Percentiles rank a stretch among this genome's conserved stretches.
Evolutionary conservation across 2,888 invertebrate genomes (phyloP).

Genomic region (Agapetus fuscipes): DNA sequence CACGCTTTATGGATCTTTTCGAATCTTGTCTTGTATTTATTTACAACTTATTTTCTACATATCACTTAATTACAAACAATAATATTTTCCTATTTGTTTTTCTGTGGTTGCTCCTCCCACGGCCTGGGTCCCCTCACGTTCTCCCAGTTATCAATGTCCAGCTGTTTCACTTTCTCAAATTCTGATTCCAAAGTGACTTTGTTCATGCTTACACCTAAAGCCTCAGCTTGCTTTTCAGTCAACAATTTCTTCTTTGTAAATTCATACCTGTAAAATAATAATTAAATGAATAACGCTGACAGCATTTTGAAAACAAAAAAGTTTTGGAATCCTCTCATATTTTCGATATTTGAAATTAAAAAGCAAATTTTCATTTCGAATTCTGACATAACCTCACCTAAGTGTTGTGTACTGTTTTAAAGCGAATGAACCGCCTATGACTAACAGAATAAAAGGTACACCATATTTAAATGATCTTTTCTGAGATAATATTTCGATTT

Average conservation of each 20-base stretch:
- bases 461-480: slow-evolving; percentile 48
- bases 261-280: slow-evolving; percentile 36
- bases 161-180: slow-evolving; percentile 60
- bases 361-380: too few relatives aligned
- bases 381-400: slow-evolving; percentile 40
- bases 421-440: slow-evolving; percentile 70
- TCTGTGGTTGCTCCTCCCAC: slow-evolving; percentile 80
- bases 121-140: slow-evolving; percentile 78
- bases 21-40: too few relatives aligned
- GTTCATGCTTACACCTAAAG: slow-evolving; percentile 57
- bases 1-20: too few relatives aligned
- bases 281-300: too few relatives aligned
- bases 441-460: slow-evolving; percentile 60
- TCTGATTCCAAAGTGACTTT: slow-evolving; percentile 63
- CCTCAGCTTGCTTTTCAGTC: slow-evolving; percentile 54
- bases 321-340: slow-evolving; percentile 4
- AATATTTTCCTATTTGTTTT: too few relatives aligned
- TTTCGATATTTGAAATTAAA: too few relatives aligned
- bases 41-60: too few relatives aligned
- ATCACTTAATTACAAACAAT: too few relatives aligned
- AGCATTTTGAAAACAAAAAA: slow-evolving; percentile 1
- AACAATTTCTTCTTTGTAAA: slow-evolving; percentile 39
- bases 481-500: slow-evolving; percentile 5
- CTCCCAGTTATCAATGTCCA: slow-evolving; percentile 77
- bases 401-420: slow-evolving; percentile 64